Conservation (phyloP, 2,797 vertebrate species). For the Gallinago solitaria region DNA sequence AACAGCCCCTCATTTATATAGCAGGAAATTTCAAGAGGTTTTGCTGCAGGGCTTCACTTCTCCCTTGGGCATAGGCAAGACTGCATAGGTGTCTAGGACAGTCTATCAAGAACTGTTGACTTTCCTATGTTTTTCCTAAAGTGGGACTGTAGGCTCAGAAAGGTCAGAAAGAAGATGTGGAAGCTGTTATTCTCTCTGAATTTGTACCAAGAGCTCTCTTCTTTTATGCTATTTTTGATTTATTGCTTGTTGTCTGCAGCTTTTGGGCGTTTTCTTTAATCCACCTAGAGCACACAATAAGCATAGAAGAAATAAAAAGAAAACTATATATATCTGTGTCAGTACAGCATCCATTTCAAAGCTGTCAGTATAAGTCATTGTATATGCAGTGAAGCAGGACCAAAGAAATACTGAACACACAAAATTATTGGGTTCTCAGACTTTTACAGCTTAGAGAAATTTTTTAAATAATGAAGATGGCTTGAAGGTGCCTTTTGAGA, state of each 20-base stretch:
- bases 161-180: background rate
- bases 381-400: background rate
- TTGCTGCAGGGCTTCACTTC: background rate
- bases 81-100: background rate
- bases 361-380: background rate
- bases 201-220: background rate
- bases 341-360: background rate
- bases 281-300: background rate
- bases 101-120: background rate
- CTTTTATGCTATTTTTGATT: background rate
- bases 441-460: background rate
- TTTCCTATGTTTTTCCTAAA: background rate
- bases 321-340: background rate
- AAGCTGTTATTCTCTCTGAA: background rate
- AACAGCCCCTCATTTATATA: background rate
- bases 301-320: background rate
- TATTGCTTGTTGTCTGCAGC: background rate
- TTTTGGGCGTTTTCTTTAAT: background rate
- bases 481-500: conserved; percentile 17
- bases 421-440: background rate
- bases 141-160: background rate
- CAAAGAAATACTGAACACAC: background rate
- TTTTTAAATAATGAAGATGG: background rate
- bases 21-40: background rate
- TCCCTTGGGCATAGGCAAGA: background rate